Evolutionary conservation across 2,113 vertebrate species (phyloP), one percentile per base, ranked within the genome.

Genomic region (Vicugna pacos): DNA sequence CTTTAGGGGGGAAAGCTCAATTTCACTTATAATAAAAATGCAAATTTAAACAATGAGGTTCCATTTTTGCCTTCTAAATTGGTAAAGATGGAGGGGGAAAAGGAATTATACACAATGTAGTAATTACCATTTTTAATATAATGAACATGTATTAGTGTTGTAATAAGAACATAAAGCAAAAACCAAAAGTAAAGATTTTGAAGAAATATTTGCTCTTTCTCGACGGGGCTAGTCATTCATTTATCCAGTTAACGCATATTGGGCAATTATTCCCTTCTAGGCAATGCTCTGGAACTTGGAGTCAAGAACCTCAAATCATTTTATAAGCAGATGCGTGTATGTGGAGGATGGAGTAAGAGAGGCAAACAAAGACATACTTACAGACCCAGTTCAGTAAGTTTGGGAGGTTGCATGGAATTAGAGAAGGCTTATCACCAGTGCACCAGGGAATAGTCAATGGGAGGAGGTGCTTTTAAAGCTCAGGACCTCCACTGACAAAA

Each of bases 21-120:
- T 89, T 24, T 95, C 60, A 86, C 42, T 91, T 73, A 69, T 42
- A 75, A 87, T 89, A 86, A 87, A 90, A 93, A 93, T 85, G 60
- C 30, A 93, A 82, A 81, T 95, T 65, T 94, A 80, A 94, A 58
- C 32, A 82, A 42, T 35, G 56, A 93, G 19, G 1, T 86, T 89
- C 86, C 73, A 24, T 89, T 94, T 94, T 97, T 93, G 17, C 14
- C 46, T 72, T 92, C n/a, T 14, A 46, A 60, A 54, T 60, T 84
- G 64, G 7, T 86, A 76, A 93, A 88, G 11, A 46, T 56, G 35
- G n/a, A 22, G 26, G 28, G 17, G 30, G 38, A 16, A 38, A 52
- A 7, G 4, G 8, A 30, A 17, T 35, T 62, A 85, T 1, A 83
- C 0, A 42, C 28, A 90, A 1, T 48, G 1, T 15, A 35, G 28